These are phyloP conservation scores for Drosophila mimica DNA, from an alignment of 2,888 invertebrate genomes.

Conservation along the genomic window DNA sequence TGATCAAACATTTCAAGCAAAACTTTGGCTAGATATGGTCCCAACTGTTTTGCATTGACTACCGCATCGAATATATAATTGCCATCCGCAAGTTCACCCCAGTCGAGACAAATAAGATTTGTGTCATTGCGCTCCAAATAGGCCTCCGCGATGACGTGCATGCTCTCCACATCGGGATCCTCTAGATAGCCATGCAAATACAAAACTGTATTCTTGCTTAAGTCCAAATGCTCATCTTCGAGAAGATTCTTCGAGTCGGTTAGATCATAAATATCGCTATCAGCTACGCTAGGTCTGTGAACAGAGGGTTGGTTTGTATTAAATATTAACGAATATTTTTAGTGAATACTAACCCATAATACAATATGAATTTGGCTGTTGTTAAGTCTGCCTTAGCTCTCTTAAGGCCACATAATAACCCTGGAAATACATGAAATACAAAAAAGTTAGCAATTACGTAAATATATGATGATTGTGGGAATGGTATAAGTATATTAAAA, in stretches of 20 bases:
- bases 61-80: conserved; percentile 84
- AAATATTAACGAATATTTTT: neutral
- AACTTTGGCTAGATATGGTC: conserved; percentile 77
- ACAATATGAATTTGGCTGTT: conserved; percentile 84
- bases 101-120: conserved; percentile 83
- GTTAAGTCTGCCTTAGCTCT: conserved; percentile 85
- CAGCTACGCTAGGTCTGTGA: conserved; percentile 77
- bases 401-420: conserved; percentile 86
- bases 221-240: conserved; percentile 80
- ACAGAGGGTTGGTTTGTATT: neutral
- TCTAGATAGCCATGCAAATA: conserved; percentile 88
- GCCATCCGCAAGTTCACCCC: conserved; percentile 84
- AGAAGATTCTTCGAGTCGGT: conserved; percentile 73
- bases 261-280: conserved; percentile 77
- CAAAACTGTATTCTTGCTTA: conserved; percentile 86
- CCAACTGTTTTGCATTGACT: conserved; percentile 82
- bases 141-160: conserved; percentile 85
- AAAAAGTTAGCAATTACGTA: conserved; percentile 15
- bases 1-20: conserved; percentile 80
- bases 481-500: conserved; percentile 18
- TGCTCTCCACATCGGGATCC: conserved; percentile 87
- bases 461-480: conserved; percentile 22
- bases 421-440: conserved; percentile 53
- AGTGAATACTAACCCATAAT: conserved; percentile 73
- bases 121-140: conserved; percentile 82